These are phyloP conservation scores for Alloscopus bannaensis DNA, from an alignment of 2,888 invertebrate genomes.

Conservation along the genomic window DNA sequence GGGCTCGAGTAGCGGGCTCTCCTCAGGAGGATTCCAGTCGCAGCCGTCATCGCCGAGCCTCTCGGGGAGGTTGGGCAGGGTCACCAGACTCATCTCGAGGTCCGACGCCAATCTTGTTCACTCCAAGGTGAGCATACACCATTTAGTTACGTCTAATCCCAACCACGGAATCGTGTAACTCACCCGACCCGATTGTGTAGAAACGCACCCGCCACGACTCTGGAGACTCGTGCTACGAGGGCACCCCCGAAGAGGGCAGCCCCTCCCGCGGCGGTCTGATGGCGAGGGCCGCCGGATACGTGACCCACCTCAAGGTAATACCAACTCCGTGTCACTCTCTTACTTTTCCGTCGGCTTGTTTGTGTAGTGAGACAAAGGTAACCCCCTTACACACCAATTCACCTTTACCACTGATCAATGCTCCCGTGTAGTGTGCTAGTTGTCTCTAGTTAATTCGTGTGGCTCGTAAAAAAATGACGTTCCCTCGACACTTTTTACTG, in stretches of 20 bases:
- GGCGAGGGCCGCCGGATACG: constrained; percentile 71
- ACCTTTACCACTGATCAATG: no score
- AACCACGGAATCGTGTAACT: neutral
- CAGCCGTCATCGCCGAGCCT: constrained; percentile 53
- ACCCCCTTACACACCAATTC: no score
- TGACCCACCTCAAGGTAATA: constrained; percentile 73
- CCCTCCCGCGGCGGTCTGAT: constrained; percentile 68
- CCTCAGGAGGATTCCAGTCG: constrained; percentile 44
- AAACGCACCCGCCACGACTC: constrained; percentile 68
- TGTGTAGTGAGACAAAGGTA: no score
- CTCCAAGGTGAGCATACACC: constrained; percentile 46
- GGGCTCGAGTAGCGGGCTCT: constrained; percentile 24
- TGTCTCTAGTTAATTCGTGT: no score
- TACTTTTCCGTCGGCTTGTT: no score
- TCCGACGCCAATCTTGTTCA: constrained; percentile 72
- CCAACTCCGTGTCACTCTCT: no score
- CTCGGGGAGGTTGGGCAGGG: constrained; percentile 68
- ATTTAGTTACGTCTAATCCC: neutral
- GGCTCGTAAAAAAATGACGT: no score
- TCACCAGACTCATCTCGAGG: constrained; percentile 70
- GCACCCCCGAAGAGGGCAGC: constrained; percentile 51
- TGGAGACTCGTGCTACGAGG: constrained; percentile 64
- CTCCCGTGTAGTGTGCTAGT: no score
- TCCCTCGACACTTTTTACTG: no score
- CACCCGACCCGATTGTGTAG: constrained; percentile 4